These are phyloP conservation scores for Bruchidius siliquastri DNA, from an alignment of 2,888 invertebrate genomes.

Conservation along the genomic window DNA sequence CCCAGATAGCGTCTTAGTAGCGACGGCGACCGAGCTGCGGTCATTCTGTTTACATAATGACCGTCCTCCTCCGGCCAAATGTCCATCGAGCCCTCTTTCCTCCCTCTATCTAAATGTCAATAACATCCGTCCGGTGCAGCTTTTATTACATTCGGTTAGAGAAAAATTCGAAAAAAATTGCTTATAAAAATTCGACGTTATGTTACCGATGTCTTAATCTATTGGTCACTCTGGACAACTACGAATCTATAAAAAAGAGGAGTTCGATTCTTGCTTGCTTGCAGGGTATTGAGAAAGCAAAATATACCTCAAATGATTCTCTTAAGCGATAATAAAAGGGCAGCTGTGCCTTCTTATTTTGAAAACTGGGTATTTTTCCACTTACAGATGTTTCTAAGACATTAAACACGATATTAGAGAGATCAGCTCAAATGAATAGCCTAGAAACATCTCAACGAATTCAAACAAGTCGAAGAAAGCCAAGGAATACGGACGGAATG, in stretches of 20 bases:
- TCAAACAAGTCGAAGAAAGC: not conserved
- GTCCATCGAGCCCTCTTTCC: not conserved
- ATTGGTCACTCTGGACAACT: not conserved
- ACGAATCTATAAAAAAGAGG: not conserved
- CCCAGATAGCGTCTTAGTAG: not conserved
- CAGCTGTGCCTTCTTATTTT: not conserved
- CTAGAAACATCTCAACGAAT: not conserved
- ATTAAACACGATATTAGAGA: slow-evolving; percentile 39
- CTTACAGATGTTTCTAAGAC: slow-evolving; percentile 36
- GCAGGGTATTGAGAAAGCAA: not conserved
- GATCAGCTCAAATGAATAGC: slow-evolving; percentile 29
- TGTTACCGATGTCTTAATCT: not conserved
- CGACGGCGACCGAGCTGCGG: not conserved
- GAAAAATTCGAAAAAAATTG: not conserved
- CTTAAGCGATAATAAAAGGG: not conserved
- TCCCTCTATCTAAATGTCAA: not conserved
- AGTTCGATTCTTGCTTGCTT: not conserved
- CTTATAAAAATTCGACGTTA: not conserved
- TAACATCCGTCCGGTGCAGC: not conserved
- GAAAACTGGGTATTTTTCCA: not conserved
- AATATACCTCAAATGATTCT: not conserved
- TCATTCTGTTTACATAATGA: not conserved
- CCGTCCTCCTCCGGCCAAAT: not conserved
- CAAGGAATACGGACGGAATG: not conserved
- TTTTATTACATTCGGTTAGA: not conserved